These are phyloP conservation scores for Argya squamiceps DNA, from an alignment of 2,797 vertebrate species.

Conservation along the genomic window DNA sequence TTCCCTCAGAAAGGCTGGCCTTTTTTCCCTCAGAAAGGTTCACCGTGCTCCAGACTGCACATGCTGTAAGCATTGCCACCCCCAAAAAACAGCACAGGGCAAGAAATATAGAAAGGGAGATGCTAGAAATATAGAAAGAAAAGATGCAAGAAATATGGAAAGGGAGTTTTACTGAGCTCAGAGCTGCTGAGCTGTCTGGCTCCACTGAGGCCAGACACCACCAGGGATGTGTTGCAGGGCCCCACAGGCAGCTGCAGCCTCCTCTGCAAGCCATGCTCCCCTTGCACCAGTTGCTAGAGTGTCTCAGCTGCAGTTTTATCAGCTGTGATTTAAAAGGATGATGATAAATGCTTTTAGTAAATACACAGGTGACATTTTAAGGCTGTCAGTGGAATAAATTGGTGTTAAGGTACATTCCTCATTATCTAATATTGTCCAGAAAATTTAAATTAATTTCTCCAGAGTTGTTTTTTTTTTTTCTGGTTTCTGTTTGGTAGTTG, in stretches of 20 bases:
- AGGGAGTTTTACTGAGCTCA: background rate
- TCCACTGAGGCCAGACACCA: background rate
- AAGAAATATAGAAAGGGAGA: background rate
- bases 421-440: background rate
- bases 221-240: rapidly evolving
- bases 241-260: background rate
- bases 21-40: background rate
- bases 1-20: background rate
- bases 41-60: background rate
- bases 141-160: background rate
- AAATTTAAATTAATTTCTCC: background rate
- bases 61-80: rapidly evolving
- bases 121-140: too few relatives aligned
- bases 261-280: background rate
- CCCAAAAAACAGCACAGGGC: rapidly evolving
- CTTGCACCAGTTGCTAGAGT: background rate
- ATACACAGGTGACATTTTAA: background rate
- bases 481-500: background rate
- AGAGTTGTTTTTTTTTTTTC: background rate
- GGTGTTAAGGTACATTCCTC: background rate
- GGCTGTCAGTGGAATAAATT: background rate
- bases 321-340: background rate
- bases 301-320: background rate
- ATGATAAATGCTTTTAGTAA: background rate
- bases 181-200: background rate